phyloP scores from a whole-genome alignment of 1,140 invertebrate species.

The Campoletis sonorensis region DNA sequence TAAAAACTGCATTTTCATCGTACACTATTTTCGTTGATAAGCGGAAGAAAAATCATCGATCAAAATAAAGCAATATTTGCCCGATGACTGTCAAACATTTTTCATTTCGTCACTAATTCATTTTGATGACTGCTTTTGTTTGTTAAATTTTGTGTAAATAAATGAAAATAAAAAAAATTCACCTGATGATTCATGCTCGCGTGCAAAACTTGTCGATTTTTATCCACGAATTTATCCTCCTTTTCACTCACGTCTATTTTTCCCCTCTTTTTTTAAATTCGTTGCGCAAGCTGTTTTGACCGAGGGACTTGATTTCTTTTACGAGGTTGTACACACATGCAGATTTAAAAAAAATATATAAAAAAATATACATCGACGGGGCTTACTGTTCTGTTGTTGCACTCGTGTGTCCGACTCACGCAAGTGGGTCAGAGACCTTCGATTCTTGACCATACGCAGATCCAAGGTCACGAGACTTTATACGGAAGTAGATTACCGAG shows the following conservation, averaged over 20 bases:
- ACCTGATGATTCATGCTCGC: not conserved
- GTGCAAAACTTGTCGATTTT: not conserved
- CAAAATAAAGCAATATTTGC: too few relatives aligned
- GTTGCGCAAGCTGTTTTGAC: slow-evolving; percentile 16
- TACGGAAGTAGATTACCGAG: slow-evolving; percentile 58
- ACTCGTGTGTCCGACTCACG: not conserved
- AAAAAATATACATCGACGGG: too few relatives aligned
- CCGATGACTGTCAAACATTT: too few relatives aligned
- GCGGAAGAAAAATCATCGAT: too few relatives aligned
- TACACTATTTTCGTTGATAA: too few relatives aligned
- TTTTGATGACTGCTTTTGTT: too few relatives aligned
- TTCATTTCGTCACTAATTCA: too few relatives aligned
- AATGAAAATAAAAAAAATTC: not conserved
- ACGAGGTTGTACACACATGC: not conserved
- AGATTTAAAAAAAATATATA: not conserved
- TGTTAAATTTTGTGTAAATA: too few relatives aligned
- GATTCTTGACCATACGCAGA: slow-evolving; percentile 56
- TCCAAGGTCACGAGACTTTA: slow-evolving; percentile 60
- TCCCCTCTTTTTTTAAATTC: not conserved
- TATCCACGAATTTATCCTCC: not conserved
- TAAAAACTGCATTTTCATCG: too few relatives aligned
- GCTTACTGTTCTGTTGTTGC: slow-evolving; percentile 11
- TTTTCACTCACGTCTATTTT: not conserved
- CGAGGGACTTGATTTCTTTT: slow-evolving; percentile 32
- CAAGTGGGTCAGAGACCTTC: slow-evolving; percentile 63